Base-by-base conservation (phyloP, 2,113 vertebrate genomes). In the Bucco capensis region DNA sequence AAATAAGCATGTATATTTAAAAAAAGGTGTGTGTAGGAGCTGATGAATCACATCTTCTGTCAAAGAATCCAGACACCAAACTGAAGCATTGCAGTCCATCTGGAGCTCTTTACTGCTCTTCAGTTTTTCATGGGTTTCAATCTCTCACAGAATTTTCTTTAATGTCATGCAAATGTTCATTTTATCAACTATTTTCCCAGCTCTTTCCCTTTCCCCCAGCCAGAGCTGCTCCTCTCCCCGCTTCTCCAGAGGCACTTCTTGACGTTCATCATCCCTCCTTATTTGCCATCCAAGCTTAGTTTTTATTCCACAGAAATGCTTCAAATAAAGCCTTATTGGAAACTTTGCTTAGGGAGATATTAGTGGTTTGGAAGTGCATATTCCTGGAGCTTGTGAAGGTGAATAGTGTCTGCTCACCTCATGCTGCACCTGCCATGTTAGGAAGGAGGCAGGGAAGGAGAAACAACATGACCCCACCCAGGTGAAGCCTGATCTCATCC, bases 301-400 rank as follows among this genome's bases (percentile, higher is more conserved):
- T 44, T 80, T 67, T 82, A 66, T 85, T 79, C 33, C 33, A 72
- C 19, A 74, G 67, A 94, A 95, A 81, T 42, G 49, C 33, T 77
- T 86, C 86, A 61, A 83, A 71, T 92, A 95, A 46, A 40, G n/a
- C 62, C 57, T 80, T 83, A 96, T 96, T 92, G 87, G 95, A 75
- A 79, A 65, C 71, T 87, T 73, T 71, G 28, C 49, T 57, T 0
- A 0, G 53, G 70, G 66, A 62, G 33, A 94, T 94, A 64, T 72
- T 94, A 58, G 83, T 94, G 86, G 95, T 96, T 91, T 54, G 72
- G 53, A 84, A 76, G 53, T 57, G 37, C 3, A 0, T 13, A 4
- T 83, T 33, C 50, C 66, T 40, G 61, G 53, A 88, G 31, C 10
- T 9, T 53, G 10, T 84, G 33, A 74, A 92, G 73, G 80, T 86